Evolutionary conservation across 2,888 invertebrate species (phyloP).

Genomic region (Dicranocentrus wangi): DNA sequence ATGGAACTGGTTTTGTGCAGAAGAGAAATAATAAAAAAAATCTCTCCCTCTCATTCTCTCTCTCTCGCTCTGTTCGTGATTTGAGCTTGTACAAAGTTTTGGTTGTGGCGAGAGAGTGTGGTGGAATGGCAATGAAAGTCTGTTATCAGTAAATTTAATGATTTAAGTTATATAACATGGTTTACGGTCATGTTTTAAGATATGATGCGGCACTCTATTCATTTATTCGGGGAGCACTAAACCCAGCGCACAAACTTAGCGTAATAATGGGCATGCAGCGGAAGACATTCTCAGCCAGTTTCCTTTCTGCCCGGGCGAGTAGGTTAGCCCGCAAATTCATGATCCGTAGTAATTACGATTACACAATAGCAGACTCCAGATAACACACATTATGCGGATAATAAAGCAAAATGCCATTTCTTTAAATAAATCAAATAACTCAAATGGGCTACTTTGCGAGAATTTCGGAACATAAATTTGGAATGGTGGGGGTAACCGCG

Average conservation of each 20-base stretch:
- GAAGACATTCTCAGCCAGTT: conserved; percentile 33
- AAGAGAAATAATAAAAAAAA: neutral
- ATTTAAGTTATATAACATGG: conserved; percentile 66
- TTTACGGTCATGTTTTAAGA: conserved; percentile 65
- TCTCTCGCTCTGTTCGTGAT: too few species aligned
- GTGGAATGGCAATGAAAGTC: conserved; percentile 31
- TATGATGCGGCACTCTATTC: conserved; percentile 43
- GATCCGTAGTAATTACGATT: conserved; percentile 57
- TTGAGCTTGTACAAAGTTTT: too few species aligned
- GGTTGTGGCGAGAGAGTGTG: neutral
- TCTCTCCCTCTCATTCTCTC: too few species aligned
- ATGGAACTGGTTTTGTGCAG: neutral
- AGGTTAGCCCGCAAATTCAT: conserved; percentile 41
- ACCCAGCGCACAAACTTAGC: neutral
- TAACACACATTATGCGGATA: conserved; percentile 56
- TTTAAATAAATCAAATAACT: conserved; percentile 31
- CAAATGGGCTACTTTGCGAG: neutral
- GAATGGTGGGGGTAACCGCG: neutral
- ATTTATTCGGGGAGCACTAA: conserved; percentile 19
- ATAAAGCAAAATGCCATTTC: conserved; percentile 51
- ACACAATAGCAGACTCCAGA: conserved; percentile 39
- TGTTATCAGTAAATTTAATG: conserved; percentile 56
- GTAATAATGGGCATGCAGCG: conserved; percentile 42
- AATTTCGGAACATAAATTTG: too few species aligned
- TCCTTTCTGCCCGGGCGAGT: neutral